Base-by-base conservation (phyloP, 1,140 invertebrate genomes). In the Fragariocoptes setiger region DNA sequence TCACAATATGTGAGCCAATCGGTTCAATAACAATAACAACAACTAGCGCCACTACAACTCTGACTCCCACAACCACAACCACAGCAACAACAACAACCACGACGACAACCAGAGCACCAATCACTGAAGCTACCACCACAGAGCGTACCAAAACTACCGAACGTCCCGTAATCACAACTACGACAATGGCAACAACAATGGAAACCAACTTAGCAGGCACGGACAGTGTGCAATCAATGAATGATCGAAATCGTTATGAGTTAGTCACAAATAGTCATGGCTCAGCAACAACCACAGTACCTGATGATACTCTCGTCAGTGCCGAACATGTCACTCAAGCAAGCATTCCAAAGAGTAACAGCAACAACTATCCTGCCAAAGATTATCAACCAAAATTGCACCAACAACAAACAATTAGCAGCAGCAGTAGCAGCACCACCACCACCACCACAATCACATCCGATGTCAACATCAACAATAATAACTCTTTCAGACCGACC, bases 41-140 rank as follows among this genome's bases (percentile, higher is more conserved):
- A 2, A 19, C 44, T 19, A n/a, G n/a, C n/a, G 8, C 25, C 8
- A 42, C 42, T 5, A 42, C 42, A 3, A 44, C 42, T 22, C 39
- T 35, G 16, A 19, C 20, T n/a, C 21, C 8, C n/a, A 31, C 25
- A 31, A 31, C n/a, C 25, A 31, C 8, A 31, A 8, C 8, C 8
- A n/a, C n/a, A 8, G 25, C 25, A 31, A 31, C 25, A 8, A 31
- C 25, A 8, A 31, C 25, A 8, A 31, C 25, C 25, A 31, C 25
- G 8, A 31, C 25, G 25, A 8, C n/a, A n/a, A n/a, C 8, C 25
- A n/a, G n/a, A n/a, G 8, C 8, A 31, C 8, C 25, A 8, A n/a
- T 8, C 25, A 8, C 8, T 8, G 8, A n/a, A 8, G 25, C 25
- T n/a, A 8, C 25, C 8, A 31, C 8, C n/a, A 8, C 25, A n/a